A percentile compares a stretch with the other conserved stretches of the same genome.
Conservation (phyloP, 2,113 vertebrate species). For the Rhea pennata region DNA sequence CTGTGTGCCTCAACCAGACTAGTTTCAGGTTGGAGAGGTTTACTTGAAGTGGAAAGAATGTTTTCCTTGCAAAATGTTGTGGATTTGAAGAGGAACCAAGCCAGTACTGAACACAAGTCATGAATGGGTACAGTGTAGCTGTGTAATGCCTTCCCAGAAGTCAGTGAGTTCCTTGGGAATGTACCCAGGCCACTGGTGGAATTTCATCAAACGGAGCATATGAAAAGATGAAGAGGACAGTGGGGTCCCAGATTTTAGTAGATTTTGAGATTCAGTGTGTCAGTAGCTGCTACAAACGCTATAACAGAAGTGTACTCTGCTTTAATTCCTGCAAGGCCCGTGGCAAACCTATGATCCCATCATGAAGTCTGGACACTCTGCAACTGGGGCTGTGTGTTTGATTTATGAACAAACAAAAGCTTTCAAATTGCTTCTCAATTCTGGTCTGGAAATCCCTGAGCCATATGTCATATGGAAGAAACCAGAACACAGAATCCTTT, state of each 20-base stretch:
- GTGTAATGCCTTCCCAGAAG: slow-evolving; percentile 57
- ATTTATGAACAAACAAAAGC: slow-evolving; percentile 49
- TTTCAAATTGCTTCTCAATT: neutral
- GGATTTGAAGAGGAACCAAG: slow-evolving; percentile 16
- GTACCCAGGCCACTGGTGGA: neutral
- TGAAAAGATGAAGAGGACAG: neutral
- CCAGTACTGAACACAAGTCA: slow-evolving; percentile 4
- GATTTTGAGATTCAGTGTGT: neutral
- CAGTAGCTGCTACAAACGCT: neutral
- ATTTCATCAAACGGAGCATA: neutral
- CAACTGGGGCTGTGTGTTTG: neutral
- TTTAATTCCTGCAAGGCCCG: neutral
- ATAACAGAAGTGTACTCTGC: neutral
- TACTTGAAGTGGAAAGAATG: slow-evolving; percentile 30
- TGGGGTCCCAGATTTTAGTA: neutral
- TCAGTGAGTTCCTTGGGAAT: neutral
- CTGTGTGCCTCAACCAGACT: neutral
- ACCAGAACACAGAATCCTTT: neutral
- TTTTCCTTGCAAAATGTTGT: slow-evolving; percentile 14
- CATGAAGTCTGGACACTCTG: neutral
- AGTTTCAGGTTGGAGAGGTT: neutral
- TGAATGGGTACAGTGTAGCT: slow-evolving; percentile 47
- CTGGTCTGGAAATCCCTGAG: slow-evolving; percentile 22
- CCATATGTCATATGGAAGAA: slow-evolving; percentile 28
- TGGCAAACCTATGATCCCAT: neutral